Evolutionary conservation across 2,797 vertebrate species (phyloP), one percentile per base, ranked within the genome.

Genomic region (Botia kubotai): DNA sequence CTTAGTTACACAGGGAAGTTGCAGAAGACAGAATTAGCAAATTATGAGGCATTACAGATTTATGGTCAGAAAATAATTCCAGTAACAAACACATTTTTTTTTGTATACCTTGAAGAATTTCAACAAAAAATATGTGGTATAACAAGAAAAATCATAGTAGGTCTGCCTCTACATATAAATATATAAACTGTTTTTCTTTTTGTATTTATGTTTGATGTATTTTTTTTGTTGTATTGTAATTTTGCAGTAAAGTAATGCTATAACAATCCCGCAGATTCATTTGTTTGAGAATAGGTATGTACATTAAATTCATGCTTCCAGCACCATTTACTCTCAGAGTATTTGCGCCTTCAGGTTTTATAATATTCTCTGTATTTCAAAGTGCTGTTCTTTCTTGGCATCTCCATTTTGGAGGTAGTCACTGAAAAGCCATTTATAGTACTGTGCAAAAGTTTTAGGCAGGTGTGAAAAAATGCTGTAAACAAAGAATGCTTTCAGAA

Each of bases 161-260:
- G 65, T 67, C 65, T 55, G 58, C 53, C 21, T 77, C 26, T 67
- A 93, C 36, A 39, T 39, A 39, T 39, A 39, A 92, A 93, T 92
- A 93, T 91, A 93, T 88, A 90, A 89, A 91, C n/a, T 11, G 85
- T 58, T 68, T 33, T 80, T 87, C 89, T 89, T 91, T 39, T 39
- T 6, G 6, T 39, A 6, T 39, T 39, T 39, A 39, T 39, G 36
- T 39, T 6, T 39, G 90, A 88, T 87, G 90, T 90, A 89, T 88
- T 88, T 89, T 85, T 87, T 87, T 87, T 84, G 77, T 50, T 88
- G 83, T 91, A 83, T 83, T 79, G 85, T 90, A 89, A 86, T 86
- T 55, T 80, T 83, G 72, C 13, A 81, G 81, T 89, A 75, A 79
- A 33, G 73, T 83, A 12, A 87, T 90, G 92, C 90, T 91, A 84